Base-by-base conservation (phyloP, 2,113 vertebrate genomes). In the Notiomystis cincta region DNA sequence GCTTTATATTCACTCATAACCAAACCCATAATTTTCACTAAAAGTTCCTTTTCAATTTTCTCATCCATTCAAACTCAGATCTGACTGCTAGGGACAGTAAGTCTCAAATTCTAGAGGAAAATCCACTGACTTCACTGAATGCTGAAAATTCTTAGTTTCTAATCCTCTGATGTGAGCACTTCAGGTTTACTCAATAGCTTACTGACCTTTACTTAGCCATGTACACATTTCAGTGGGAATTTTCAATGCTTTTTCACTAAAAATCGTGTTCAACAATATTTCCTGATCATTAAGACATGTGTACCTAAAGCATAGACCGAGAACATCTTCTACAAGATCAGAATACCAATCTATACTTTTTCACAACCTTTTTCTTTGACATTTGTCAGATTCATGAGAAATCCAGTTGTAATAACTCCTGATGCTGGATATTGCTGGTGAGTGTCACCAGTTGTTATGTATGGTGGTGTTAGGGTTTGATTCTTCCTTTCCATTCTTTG, bases 211-310 rank as follows among this genome's bases (percentile, higher is more conserved):
- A 96, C 95, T 95, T 95, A 96, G 94, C 75, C 95, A 82, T 87
- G 93, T 88, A 94, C 95, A 93, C 91, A 95, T 88, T 96, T 95
- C 91, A 96, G 70, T 88, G 71, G 86, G 94, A 97, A 90, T 95
- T 95, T 95, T 89, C 93, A 95, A 83, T 95, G 83, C 82, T 93
- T 96, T 96, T 93, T 87, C 94, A 60, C 95, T 96, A 92, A 95
- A 97, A 96, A 95, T 90, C 95, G 88, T 97, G 96, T 95, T 95
- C 95, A 56, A 96, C 95, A 96, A 95, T 97, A 95, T 95, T 96
- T 97, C 89, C 91, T 83, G 83, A 87, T 96, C 93, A 95, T 97
- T 97, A 97, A 89, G 82, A 73, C 72, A 90, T 92, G 93, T 96
- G 90, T 97, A 95, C 94, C 79, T 86, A 93, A 89, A 95, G 72